These are phyloP conservation scores for Carapus acus DNA, from an alignment of 2,797 vertebrate species.

Conservation along the genomic window DNA sequence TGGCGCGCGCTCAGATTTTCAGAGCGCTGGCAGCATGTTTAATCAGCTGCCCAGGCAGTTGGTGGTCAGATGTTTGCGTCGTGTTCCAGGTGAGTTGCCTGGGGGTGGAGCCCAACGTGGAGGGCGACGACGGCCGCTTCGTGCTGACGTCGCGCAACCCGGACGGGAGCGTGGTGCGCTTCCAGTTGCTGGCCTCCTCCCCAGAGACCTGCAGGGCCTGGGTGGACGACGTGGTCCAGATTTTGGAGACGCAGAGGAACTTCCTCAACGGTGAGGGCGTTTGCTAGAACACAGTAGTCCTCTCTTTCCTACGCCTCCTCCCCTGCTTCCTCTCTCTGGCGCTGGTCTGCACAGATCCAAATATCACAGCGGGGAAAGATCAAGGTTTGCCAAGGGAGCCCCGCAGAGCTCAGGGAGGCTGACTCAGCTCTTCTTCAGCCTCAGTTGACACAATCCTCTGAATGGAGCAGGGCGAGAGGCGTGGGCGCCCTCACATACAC, in stretches of 20 bases:
- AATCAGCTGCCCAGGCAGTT: conserved; percentile 42
- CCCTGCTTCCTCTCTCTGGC: too few relatives aligned
- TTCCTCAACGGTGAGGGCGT: conserved; percentile 87
- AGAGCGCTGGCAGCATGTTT: conserved; percentile 37
- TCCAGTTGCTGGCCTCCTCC: conserved; percentile 75
- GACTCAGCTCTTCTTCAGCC: too few relatives aligned
- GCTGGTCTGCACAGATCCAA: too few relatives aligned
- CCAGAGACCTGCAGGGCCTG: conserved; percentile 78
- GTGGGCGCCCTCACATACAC: too few relatives aligned
- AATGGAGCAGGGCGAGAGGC: too few relatives aligned
- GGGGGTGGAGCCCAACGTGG: conserved; percentile 79
- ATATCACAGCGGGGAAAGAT: too few relatives aligned
- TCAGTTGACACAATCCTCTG: too few relatives aligned
- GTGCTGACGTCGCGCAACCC: conserved; percentile 83
- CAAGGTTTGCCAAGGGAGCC: too few relatives aligned
- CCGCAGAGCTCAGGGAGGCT: too few relatives aligned
- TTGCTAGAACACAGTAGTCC: too few relatives aligned
- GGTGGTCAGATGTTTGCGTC: conserved; percentile 50
- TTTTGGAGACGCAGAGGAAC: conserved; percentile 87
- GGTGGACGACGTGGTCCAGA: conserved; percentile 82
- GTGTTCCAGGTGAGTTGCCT: conserved; percentile 84
- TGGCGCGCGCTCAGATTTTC: conserved; percentile 13
- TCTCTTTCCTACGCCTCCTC: too few relatives aligned
- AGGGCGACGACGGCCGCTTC: conserved; percentile 78
- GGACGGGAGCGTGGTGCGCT: conserved; percentile 77